Base-by-base conservation (phyloP, 2,113 vertebrate genomes). In the Eulemur macaco region DNA sequence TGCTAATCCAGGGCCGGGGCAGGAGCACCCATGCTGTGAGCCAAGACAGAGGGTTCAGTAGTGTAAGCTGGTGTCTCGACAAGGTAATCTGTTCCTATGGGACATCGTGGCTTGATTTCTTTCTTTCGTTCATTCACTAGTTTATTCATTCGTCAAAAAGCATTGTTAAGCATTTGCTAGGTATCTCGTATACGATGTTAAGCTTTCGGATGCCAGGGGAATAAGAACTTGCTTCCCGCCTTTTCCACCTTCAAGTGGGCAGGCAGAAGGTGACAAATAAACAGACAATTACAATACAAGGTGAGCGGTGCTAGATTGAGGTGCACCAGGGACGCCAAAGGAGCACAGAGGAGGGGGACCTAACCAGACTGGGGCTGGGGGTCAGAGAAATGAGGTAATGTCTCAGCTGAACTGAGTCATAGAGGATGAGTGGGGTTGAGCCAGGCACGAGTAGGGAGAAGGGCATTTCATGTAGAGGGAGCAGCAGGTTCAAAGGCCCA, bases 401-500 rank as follows among this genome's bases (percentile, higher is more conserved):
- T 98, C 97, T 97, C 91, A 69, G 89, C 52, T 66, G 95, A 90
- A 94, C 93, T 97, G 97, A 97, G 95, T 97, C 96, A 97, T 95
- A 94, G 92, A 86, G 83, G 95, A 86, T 81, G 78, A 74, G 78
- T 37, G 54, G 94, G 39, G 83, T 78, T 86, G 95, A 97, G 74
- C 94, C 89, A 84, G 96, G 96, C 77, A 89, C 11, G 89, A 80
- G 80, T 14, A 66, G 64, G 39, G 82, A 89, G 83, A 97, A 97
- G 96, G 97, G 15, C 95, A 68, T 91, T 95, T 86, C 89, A 29
- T 64, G 54, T 18, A 15, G 85, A 88, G 15, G 73, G 80, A 86
- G 52, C 74, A 71, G 89, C 89, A 97, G 91, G 96, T 97, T 97
- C 97, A 97, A 98, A 97, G 97, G 96, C 97, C 97, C 97, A 95